phyloP scores from a whole-genome alignment of 2,888 invertebrate species.

The Drosophila pseudotalamancana region DNA sequence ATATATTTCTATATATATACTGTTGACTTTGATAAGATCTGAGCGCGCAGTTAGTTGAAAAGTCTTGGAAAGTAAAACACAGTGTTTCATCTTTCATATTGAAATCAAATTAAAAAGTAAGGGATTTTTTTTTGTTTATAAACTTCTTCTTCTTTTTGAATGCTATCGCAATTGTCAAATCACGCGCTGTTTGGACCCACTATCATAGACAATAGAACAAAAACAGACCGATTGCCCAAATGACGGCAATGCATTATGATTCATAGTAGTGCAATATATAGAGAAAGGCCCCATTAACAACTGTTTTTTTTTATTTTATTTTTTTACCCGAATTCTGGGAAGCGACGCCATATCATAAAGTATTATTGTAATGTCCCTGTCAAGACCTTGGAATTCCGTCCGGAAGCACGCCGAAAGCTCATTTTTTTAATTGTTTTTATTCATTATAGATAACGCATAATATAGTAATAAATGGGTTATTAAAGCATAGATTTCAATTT shows the following conservation, averaged over 20 bases:
- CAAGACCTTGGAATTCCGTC: constrained; percentile 27
- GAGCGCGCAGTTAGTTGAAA: neutral
- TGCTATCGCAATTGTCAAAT: constrained; percentile 11
- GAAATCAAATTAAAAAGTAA: neutral
- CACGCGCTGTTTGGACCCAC: neutral
- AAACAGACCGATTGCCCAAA: neutral
- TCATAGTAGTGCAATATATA: constrained; percentile 30
- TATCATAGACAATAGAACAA: constrained; percentile 17
- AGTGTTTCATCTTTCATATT: constrained; percentile 19
- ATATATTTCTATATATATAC: too few species aligned
- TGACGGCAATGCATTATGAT: constrained; percentile 26
- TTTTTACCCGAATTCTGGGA: constrained; percentile 23
- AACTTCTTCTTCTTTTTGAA: neutral
- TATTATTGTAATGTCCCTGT: constrained; percentile 8
- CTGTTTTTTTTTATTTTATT: constrained; percentile 6
- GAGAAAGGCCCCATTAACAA: constrained; percentile 8
- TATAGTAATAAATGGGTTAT: neutral
- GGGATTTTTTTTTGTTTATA: neutral
- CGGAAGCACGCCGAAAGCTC: constrained; percentile 23
- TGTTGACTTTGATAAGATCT: constrained; percentile 29
- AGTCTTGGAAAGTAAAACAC: neutral
- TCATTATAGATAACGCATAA: neutral
- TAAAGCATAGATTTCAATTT: neutral
- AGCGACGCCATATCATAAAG: constrained; percentile 11
- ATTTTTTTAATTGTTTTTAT: neutral